Evolutionary conservation across 2,888 invertebrate species (phyloP).

Genomic region (Odontocerum albicorne): DNA sequence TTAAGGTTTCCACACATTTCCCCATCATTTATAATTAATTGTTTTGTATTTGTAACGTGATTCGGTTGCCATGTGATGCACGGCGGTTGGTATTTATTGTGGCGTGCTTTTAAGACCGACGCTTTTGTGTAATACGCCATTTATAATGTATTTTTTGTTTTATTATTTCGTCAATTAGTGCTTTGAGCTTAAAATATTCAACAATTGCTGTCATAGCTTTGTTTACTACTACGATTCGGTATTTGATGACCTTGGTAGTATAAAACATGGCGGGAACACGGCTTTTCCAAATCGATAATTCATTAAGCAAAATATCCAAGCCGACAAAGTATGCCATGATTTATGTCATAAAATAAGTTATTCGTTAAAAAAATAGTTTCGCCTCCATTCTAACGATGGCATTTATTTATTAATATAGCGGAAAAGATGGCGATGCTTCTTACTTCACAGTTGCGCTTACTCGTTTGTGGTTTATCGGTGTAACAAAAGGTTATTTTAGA

Average conservation of each 20-base stretch:
- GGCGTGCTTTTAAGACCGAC: constrained; percentile 18
- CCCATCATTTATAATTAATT: too few relatives aligned
- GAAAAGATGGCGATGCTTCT: constrained; percentile 23
- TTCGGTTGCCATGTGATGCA: constrained; percentile 43
- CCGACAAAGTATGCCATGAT: not conserved
- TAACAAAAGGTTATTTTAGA: too few relatives aligned
- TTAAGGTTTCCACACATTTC: too few relatives aligned
- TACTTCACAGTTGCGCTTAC: not conserved
- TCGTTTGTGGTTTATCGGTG: too few relatives aligned
- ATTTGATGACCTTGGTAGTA: constrained; percentile 29
- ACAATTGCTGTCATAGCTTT: constrained; percentile 15
- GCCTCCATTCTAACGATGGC: too few relatives aligned
- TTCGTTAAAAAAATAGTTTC: too few relatives aligned
- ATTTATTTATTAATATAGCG: not conserved
- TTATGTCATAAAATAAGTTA: too few relatives aligned
- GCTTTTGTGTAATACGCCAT: too few relatives aligned
- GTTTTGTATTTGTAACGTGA: constrained; percentile 28
- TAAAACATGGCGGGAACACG: constrained; percentile 33
- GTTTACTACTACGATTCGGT: constrained; percentile 23
- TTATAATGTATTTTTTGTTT: too few relatives aligned
- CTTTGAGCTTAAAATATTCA: too few relatives aligned
- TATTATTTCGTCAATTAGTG: too few relatives aligned
- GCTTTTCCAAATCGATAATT: constrained; percentile 27
- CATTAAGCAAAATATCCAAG: constrained; percentile 6
- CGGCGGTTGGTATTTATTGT: constrained; percentile 26